These are phyloP conservation scores for Argopecten irradians DNA, from an alignment of 1,140 invertebrate species.

Conservation along the genomic window DNA sequence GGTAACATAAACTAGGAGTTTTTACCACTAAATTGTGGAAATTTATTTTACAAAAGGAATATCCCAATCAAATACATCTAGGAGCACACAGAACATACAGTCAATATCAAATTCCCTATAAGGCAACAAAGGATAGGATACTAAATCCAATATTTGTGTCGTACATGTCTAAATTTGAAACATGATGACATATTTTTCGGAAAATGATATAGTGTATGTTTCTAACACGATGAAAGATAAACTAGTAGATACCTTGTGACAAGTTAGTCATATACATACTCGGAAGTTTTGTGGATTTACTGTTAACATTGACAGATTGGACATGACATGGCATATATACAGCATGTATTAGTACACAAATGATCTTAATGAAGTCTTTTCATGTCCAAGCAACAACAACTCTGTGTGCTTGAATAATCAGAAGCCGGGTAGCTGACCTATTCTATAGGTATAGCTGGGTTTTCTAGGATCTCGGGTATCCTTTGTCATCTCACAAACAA, in stretches of 20 bases:
- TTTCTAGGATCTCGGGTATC: not conserved
- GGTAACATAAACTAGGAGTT: too few species aligned
- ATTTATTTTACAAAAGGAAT: too few species aligned
- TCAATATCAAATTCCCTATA: not conserved
- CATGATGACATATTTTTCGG: not conserved
- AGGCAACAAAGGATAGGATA: not conserved
- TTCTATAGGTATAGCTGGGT: not conserved
- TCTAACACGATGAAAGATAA: not conserved
- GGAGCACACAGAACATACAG: not conserved
- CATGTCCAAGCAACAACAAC: not conserved
- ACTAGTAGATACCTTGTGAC: not conserved
- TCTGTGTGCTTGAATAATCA: not conserved
- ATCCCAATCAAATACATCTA: too few species aligned
- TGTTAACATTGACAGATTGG: not conserved
- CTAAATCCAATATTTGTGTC: not conserved
- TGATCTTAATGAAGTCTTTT: not conserved
- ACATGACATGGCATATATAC: not conserved
- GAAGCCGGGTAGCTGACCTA: not conserved
- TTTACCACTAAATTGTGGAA: too few species aligned
- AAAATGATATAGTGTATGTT: not conserved
- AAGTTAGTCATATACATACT: not conserved
- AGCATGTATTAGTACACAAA: not conserved
- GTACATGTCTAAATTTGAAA: not conserved
- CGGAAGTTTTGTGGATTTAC: not conserved
- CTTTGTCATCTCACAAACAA: not conserved